These are phyloP conservation scores for Syndactyla subalaris DNA, from an alignment of 2,797 vertebrate genomes.

Conservation along the genomic window DNA sequence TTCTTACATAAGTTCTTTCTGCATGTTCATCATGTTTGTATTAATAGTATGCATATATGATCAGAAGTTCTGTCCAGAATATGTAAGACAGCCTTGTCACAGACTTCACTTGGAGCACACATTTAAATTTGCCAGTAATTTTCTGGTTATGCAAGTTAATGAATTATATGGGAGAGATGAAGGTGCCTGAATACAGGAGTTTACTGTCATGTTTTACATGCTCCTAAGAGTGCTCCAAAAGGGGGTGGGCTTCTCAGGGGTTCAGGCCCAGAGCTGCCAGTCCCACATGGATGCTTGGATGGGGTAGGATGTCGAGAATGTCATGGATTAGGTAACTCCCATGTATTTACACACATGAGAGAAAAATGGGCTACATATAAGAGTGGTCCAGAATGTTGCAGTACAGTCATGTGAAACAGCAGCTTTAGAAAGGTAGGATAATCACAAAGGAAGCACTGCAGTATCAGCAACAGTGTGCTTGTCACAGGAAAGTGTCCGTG, in stretches of 20 bases:
- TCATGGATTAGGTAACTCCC: background rate
- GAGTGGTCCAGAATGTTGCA: background rate
- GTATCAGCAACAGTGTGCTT: background rate
- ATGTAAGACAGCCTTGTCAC: background rate
- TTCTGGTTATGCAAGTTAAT: background rate
- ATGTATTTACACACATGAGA: accelerated
- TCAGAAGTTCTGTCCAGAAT: background rate
- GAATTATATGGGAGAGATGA: background rate
- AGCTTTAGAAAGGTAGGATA: background rate
- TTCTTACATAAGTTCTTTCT: background rate
- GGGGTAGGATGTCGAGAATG: accelerated
- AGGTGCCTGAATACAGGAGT: background rate
- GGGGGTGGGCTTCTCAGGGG: background rate
- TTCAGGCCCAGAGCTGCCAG: background rate
- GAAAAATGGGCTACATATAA: background rate
- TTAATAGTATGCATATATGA: background rate
- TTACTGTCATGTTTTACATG: background rate
- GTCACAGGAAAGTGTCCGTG: background rate
- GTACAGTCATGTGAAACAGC: background rate
- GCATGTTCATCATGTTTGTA: background rate
- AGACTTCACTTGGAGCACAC: background rate
- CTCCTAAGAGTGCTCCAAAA: background rate
- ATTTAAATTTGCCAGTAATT: background rate
- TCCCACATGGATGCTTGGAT: background rate
- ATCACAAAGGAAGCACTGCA: background rate